These are phyloP conservation scores for Tipula unca DNA, from an alignment of 2,888 invertebrate species.

Conservation along the genomic window DNA sequence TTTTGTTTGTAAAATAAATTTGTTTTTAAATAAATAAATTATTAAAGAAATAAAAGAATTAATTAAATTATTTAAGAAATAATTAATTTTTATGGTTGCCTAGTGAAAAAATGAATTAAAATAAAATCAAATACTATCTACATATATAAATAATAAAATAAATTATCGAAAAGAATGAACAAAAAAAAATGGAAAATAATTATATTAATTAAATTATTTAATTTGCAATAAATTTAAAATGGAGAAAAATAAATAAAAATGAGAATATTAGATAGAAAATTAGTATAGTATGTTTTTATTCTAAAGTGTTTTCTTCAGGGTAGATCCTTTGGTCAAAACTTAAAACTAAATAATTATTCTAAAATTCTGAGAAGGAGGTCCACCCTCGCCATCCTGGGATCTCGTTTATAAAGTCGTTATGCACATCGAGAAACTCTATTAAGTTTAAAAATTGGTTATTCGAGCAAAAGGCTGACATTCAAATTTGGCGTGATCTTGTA, in stretches of 20 bases:
- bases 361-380: too few relatives aligned
- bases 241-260: neutral
- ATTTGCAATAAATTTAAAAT: neutral
- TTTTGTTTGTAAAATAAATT: neutral
- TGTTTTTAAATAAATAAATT: neutral
- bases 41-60: neutral
- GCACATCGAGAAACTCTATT: too few relatives aligned
- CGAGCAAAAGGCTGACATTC: too few relatives aligned
- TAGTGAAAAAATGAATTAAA: neutral
- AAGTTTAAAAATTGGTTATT: too few relatives aligned
- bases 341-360: too few relatives aligned
- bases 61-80: neutral
- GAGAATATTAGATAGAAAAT: neutral
- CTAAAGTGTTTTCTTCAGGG: neutral
- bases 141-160: neutral
- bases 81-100: neutral
- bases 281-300: neutral
- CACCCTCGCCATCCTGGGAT: too few relatives aligned
- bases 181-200: neutral
- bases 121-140: neutral
- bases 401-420: too few relatives aligned
- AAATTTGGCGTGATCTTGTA: too few relatives aligned
- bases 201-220: slow-evolving; percentile 3
- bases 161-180: neutral
- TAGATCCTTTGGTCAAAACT: too few relatives aligned